A percentile compares a stretch with the other conserved stretches of the same genome.
These are phyloP conservation scores for Turnix velox DNA, from an alignment of 2,113 vertebrate species.

Conservation along the genomic window DNA sequence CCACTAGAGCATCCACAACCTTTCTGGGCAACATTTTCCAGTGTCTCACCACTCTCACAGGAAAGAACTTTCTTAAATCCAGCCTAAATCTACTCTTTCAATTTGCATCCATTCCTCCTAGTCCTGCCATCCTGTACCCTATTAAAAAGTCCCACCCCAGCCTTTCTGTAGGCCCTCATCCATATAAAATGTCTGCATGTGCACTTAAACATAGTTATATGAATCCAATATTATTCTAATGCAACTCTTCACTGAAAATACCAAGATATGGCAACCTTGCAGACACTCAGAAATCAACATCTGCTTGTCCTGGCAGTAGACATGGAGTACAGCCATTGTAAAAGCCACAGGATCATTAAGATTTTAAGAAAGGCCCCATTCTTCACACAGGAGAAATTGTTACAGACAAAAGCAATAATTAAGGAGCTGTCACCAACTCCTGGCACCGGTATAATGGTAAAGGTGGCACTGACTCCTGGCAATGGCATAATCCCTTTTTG, in stretches of 20 bases:
- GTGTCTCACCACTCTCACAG: no score
- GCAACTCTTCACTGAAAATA: no score
- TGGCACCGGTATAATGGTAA: not conserved
- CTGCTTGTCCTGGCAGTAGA: not conserved
- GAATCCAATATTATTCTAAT: rapidly evolving
- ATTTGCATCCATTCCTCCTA: no score
- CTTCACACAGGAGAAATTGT: not conserved
- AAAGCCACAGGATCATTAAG: not conserved
- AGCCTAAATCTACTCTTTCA: no score
- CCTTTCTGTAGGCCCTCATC: no score
- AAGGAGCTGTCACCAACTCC: not conserved
- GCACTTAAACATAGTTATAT: rapidly evolving
- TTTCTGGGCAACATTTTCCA: no score
- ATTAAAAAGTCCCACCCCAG: no score
- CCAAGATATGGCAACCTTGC: not conserved
- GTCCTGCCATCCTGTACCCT: no score
- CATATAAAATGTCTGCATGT: rapidly evolving
- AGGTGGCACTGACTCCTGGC: not conserved
- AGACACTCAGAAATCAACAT: not conserved
- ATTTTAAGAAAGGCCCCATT: not conserved
- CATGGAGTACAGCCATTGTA: rapidly evolving
- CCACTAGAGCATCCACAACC: no score
- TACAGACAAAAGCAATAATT: not conserved
- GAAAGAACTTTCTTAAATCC: no score
- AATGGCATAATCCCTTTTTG: not conserved